Evolutionary conservation across 2,113 vertebrate genomes (phyloP).

Genomic region (Dicaeum eximium): DNA sequence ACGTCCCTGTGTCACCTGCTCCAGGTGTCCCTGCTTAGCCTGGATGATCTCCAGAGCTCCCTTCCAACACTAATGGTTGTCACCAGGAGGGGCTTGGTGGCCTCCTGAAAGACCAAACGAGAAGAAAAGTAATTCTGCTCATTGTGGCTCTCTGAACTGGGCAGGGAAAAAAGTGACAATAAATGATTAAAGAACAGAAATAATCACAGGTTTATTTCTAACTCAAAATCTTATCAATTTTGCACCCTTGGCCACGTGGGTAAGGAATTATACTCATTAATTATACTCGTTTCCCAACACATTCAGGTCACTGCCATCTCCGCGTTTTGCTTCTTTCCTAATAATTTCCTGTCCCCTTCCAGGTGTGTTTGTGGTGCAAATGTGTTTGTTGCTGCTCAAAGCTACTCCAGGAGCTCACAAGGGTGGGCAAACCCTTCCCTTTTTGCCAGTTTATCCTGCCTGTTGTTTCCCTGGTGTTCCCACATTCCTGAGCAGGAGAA

Average conservation of each 20-base stretch:
- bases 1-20: background rate
- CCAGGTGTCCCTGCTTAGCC: background rate
- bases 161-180: fast-evolving
- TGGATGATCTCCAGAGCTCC: background rate
- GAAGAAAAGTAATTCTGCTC: background rate
- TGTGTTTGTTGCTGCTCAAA: background rate
- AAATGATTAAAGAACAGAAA: background rate
- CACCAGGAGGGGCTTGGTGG: background rate
- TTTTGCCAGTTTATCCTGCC: background rate
- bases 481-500: background rate
- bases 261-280: background rate
- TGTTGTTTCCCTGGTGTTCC: background rate
- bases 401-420: fast-evolving
- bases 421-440: background rate
- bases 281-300: fast-evolving
- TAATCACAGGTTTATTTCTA: background rate
- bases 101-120: background rate
- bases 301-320: background rate
- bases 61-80: fast-evolving
- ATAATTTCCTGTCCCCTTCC: background rate
- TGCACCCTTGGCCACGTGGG: background rate
- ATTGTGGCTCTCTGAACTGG: background rate
- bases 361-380: background rate
- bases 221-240: background rate
- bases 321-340: background rate